Conservation (phyloP, 2,888 invertebrate species). For the Nematopogon swammerdamellus region DNA sequence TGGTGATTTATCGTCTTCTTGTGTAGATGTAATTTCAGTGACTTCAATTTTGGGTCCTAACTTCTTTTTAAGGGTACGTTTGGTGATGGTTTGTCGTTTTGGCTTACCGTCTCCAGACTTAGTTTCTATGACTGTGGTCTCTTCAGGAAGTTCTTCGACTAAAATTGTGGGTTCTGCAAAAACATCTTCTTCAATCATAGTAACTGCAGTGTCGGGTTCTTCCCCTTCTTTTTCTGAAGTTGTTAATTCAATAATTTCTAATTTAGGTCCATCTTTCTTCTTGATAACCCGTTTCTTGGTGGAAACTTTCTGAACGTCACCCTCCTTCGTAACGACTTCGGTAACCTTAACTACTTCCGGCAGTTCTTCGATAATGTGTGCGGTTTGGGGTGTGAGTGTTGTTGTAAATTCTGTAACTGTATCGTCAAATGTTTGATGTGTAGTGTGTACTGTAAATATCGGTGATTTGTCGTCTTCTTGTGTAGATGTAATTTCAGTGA, state of each 20-base stretch:
- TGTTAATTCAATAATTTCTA: conserved; percentile 28
- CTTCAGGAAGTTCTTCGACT: too few relatives aligned
- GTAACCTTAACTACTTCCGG: too few relatives aligned
- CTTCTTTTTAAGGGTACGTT: conserved; percentile 24
- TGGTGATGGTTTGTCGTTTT: conserved; percentile 10
- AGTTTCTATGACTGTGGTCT: too few relatives aligned
- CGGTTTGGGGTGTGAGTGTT: too few relatives aligned
- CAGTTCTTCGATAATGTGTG: too few relatives aligned
- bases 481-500: conserved; percentile 32
- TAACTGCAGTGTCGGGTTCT: conserved; percentile 24
- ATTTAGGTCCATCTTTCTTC: conserved; percentile 27
- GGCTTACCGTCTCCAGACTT: conserved; percentile 10
- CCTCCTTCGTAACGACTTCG: conserved; percentile 8
- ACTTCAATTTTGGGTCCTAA: conserved; percentile 24
- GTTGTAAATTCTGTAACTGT: too few relatives aligned
- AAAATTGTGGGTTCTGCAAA: too few relatives aligned
- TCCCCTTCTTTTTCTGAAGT: conserved; percentile 19
- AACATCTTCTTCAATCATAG: conserved; percentile 8
- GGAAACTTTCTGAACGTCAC: conserved; percentile 4
- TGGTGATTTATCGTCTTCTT: conserved; percentile 29
- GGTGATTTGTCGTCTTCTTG: conserved; percentile 24
- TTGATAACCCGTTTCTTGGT: conserved; percentile 22
- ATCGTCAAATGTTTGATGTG: too few relatives aligned
- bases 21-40: conserved; percentile 40
- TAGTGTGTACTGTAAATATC: too few relatives aligned